These are phyloP conservation scores for Apamea crenata DNA, from an alignment of 2,888 invertebrate species.

Conservation along the genomic window DNA sequence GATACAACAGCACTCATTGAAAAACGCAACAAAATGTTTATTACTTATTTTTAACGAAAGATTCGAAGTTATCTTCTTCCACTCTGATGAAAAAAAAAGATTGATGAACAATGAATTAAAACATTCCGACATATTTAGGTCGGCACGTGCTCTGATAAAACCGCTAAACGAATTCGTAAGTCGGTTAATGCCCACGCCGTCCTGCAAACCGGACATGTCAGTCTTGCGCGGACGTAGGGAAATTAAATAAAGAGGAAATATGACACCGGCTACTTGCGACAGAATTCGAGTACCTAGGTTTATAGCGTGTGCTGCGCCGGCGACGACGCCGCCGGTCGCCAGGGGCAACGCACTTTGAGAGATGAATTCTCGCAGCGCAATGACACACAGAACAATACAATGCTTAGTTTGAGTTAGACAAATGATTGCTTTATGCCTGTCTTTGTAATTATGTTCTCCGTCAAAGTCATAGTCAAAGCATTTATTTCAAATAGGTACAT, in stretches of 20 bases:
- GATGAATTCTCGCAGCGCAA: constrained; percentile 42
- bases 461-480: background rate
- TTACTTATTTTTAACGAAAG: background rate
- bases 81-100: background rate
- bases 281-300: constrained; percentile 67
- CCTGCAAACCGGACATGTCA: constrained; percentile 80
- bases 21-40: background rate
- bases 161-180: constrained; percentile 63
- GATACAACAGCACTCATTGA: background rate
- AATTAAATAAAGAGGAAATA: constrained; percentile 87
- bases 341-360: constrained; percentile 72
- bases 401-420: constrained; percentile 25
- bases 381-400: constrained; percentile 14
- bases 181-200: constrained; percentile 78
- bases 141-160: constrained; percentile 65
- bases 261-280: constrained; percentile 81
- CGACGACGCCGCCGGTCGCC: constrained; percentile 54
- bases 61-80: background rate
- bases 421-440: constrained; percentile 17
- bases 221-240: constrained; percentile 77
- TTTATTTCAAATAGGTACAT: too few relatives aligned
- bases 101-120: constrained; percentile 45
- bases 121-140: constrained; percentile 61
- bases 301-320: constrained; percentile 46
- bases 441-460: constrained; percentile 14